Evolutionary conservation across 2,113 vertebrate genomes (phyloP).

Genomic region (Sus scrofa): DNA sequence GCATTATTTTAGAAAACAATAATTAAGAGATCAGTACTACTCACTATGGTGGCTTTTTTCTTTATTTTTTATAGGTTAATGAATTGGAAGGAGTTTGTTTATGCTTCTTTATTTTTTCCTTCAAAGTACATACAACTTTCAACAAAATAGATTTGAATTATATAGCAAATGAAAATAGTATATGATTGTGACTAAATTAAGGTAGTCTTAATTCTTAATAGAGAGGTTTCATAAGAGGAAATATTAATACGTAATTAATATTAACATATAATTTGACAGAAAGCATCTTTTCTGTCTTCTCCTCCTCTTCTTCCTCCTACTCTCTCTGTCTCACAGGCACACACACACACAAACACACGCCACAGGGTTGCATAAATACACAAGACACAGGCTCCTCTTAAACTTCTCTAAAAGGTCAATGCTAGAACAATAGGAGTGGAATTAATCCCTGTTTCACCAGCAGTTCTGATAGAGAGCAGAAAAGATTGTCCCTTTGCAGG

Average conservation of each 20-base stretch:
- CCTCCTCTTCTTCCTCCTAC: background rate
- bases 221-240: background rate
- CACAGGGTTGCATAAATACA: background rate
- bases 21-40: constrained; percentile 68
- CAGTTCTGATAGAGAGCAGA: background rate
- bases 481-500: background rate
- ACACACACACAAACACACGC: too few relatives aligned
- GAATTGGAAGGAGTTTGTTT: constrained; percentile 48
- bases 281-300: background rate
- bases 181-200: background rate
- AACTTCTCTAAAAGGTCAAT: constrained; percentile 6
- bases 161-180: background rate
- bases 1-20: constrained; percentile 73
- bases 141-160: background rate
- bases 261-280: background rate
- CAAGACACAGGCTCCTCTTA: background rate
- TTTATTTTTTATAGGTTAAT: constrained; percentile 67
- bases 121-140: background rate
- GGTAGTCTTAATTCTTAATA: background rate
- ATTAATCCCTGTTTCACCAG: background rate
- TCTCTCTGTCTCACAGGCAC: background rate
- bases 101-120: background rate
- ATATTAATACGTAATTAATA: background rate
- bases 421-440: constrained; percentile 26
- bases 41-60: background rate